Conservation (phyloP, 53 echinoderm and acorn worm genomes). For the Paelopatides confundens region DNA sequence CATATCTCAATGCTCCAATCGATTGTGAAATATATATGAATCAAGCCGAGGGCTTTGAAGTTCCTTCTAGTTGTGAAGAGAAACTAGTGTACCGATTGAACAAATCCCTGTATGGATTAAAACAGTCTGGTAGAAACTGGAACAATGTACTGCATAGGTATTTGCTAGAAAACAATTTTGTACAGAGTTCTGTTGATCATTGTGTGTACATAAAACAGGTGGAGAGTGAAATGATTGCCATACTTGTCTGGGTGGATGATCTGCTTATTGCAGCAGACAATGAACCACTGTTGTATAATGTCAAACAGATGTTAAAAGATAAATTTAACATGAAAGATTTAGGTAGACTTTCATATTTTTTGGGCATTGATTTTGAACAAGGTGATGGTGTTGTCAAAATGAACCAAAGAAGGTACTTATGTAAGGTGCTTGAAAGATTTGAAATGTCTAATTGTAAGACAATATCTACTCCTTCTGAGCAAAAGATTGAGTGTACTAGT, state of each 20-base stretch:
- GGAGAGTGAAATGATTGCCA: neutral
- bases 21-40: neutral
- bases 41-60: no score
- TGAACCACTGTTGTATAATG: neutral
- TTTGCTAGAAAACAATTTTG: neutral
- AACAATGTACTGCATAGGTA: no score
- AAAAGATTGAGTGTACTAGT: neutral
- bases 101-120: conserved; percentile 18
- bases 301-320: no score
- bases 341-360: neutral
- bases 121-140: neutral
- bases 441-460: neutral
- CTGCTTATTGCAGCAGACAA: neutral
- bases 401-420: conserved; percentile 3
- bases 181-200: no score
- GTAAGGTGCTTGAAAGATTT: conserved; percentile 1
- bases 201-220: neutral
- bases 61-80: neutral
- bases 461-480: neutral
- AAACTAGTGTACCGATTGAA: no score
- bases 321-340: no score
- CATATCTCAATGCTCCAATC: no score
- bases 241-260: neutral
- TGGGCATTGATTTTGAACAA: conserved; percentile 5
- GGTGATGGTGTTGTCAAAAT: neutral